Evolutionary conservation across 2,888 invertebrate genomes (phyloP), one percentile per base, ranked within the genome.

Genomic region (Liopterus haemorrhoidalis): DNA sequence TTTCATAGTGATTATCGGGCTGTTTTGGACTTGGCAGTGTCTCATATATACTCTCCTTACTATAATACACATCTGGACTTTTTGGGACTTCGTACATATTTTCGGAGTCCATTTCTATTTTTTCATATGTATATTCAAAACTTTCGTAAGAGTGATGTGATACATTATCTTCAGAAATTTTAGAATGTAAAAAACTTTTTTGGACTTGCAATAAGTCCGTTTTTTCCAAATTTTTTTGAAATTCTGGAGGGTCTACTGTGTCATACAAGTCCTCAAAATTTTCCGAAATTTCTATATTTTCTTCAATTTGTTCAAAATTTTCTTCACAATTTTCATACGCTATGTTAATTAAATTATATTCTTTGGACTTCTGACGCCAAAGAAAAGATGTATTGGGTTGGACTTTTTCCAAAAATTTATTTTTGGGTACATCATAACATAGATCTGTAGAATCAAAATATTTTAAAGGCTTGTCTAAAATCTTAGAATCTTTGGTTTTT

Each of bases 301-400:
- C n/a, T 31, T 22, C 8, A 3, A 9, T 28, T 43, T 28, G 22
- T 11, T 36, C 4, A 37, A 30, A 1, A 22, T 31, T 12, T 14
- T 30, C 18, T 28, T 27, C 28, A 11, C 5, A 4, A 20, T 40
- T 37, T 27, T 46, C 40, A 15, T 35, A 40, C 15, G 20, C 31
- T 21, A 32, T 18, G 15, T 44, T 44, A 15, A 38, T 38, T n/a
- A 20, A 32, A 12, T 42, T 27, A 2, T 32, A 41, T 36, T 57
- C 55, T 41, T 60, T 64, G 16, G 61, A 61, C 46, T 64, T 76
- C 48, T 71, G 63, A 44, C 78, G 72, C 75, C 79, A 81, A 24
- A 82, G 65, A 63, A 82, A 82, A 3, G 82, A 82, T 51, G 72
- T 73, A 57, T 82, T 82, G 2, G 81, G 81, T 54, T 74, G 70